Base-by-base conservation (phyloP, 2,888 invertebrate species). In the Caenorhabditis japonica region DNA sequence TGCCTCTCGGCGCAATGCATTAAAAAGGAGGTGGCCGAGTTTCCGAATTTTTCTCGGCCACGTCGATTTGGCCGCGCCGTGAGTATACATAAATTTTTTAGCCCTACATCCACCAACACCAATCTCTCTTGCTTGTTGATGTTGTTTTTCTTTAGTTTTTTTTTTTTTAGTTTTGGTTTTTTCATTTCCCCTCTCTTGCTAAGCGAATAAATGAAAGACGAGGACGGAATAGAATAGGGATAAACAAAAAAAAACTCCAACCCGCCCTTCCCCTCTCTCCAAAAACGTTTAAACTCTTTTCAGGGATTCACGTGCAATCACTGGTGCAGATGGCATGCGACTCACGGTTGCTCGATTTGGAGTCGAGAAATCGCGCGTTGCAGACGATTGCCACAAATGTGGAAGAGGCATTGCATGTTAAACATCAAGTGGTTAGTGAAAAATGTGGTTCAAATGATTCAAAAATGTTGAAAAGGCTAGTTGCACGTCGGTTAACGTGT, bases 281-380 rank as follows among this genome's bases (percentile, higher is more conserved):
- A n/a, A n/a, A n/a, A n/a, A n/a, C n/a, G n/a, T n/a, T n/a, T n/a
- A n/a, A n/a, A n/a, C n/a, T n/a, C n/a, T 41, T 78, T 83, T 23
- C 62, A 87, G 87, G 87, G 30, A 88, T 87, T 58, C 87, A 87
- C 62, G 87, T 87, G 38, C 87, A 87, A 70, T 87, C 87, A 5
- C 69, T 87, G 55, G 87, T 87, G 27, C 86, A 87, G 60, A 88
- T 87, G 87, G 87, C 87, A 17, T 87, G 87, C 66, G 87, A 87
- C 58, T 85, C 85, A 2, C 76, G 87, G 15, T 68, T 87, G 43
- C 79, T 87, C 36, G 87, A 87, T 73, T 51, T 82, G 38, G 87
- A 87, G 53, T 82, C 85, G 12, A 70, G 87, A 17, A 80, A 80
- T 17, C 76, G 85, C 17, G 87, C 87, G 8, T 69, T 87, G 49